These are phyloP conservation scores for Myzus persicae DNA, from an alignment of 1,140 invertebrate species.

Conservation along the genomic window DNA sequence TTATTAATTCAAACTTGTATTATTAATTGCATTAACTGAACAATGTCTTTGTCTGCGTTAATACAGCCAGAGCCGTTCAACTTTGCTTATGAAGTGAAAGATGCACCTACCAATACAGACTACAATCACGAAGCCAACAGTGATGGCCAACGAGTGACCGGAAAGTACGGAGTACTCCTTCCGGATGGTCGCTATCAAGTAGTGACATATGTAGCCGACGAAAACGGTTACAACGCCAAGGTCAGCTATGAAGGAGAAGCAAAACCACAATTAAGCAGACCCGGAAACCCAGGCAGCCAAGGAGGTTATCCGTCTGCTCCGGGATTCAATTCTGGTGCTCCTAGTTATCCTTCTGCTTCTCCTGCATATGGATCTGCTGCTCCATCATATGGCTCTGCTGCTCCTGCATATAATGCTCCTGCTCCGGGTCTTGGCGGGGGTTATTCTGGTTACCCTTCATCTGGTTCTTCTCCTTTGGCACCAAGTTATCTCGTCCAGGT, in stretches of 20 bases:
- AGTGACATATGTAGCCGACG: constrained; percentile 76
- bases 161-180: constrained; percentile 78
- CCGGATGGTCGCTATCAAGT: constrained; percentile 75
- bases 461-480: background rate
- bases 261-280: constrained; percentile 71
- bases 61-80: constrained; percentile 78
- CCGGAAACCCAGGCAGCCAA: constrained; percentile 61
- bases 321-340: background rate
- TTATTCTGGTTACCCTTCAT: background rate
- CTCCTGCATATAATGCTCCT: background rate
- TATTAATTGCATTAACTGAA: background rate
- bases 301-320: background rate
- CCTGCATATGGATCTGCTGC: background rate
- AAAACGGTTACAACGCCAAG: constrained; percentile 79
- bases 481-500: background rate
- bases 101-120: constrained; percentile 76
- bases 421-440: no score
- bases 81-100: constrained; percentile 81
- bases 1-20: background rate
- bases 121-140: constrained; percentile 75
- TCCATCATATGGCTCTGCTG: no score
- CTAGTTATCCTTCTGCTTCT: background rate
- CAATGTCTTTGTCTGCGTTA: background rate
- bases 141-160: constrained; percentile 75
- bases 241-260: constrained; percentile 78